Evolutionary conservation across 2,797 vertebrate species (phyloP), one percentile per base, ranked within the genome.

Genomic region (Onychomys arenicola): DNA sequence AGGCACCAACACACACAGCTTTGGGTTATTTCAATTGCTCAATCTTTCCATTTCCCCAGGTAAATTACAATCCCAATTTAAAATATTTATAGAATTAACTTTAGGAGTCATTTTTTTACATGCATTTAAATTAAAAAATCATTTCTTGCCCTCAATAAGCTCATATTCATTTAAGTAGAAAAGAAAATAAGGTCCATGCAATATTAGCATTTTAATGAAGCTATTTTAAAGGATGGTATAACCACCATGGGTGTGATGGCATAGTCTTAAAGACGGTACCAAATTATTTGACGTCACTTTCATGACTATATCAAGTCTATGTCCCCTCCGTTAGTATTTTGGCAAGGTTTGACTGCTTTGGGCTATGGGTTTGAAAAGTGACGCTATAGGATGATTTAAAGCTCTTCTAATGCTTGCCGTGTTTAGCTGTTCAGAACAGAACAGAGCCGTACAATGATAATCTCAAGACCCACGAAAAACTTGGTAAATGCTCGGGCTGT

Each of bases 71-170:
- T 91, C 11, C 19, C 91, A 13, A 76, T 65, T 93, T 29, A 63
- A 34, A 71, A 88, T n/a, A 88, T 80, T 88, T 40, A 27, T 32
- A 89, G 81, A 13, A 57, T 11, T 89, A 77, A 89, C n/a, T 75
- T 81, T 89, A 91, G 34, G 12, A 43, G 6, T 57, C 25, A 89
- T 27, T 77, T 52, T 90, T 40, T 89, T 78, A 61, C 63, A 49
- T 81, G 43, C 59, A 59, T 37, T 86, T 59, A 75, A 69, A 25
- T 69, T 55, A 61, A 61, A 86, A 85, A 94, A 93, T 89, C 46
- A 34, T 59, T 57, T 25, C 37, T 85, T 55, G 23, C 0, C 32
- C 23, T 76, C 4, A 10, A 40, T 55, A 34, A 88, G 9, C 34
- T 93, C 40, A 86, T 21, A 84, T 40, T 23, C 40, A 55, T 77